A percentile compares a stretch with the other conserved stretches of the same genome.
These are phyloP conservation scores for Callyntrura guangdongensis DNA, from an alignment of 2,888 invertebrate genomes.

Conservation along the genomic window DNA sequence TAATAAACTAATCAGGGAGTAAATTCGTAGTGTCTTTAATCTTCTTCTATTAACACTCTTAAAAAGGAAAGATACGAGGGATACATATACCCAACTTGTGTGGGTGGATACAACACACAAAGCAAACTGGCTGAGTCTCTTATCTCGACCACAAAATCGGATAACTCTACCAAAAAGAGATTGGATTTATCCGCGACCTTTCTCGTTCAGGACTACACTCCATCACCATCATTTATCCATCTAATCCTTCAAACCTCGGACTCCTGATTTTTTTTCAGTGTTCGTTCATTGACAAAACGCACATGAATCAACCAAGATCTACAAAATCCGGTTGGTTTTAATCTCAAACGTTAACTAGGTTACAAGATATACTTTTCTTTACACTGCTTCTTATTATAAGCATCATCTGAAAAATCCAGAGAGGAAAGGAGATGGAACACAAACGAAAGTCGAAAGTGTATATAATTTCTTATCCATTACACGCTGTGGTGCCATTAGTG, in stretches of 20 bases:
- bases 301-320: too few species aligned
- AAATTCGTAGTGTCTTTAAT: not conserved
- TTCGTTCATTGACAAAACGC: too few species aligned
- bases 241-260: not conserved
- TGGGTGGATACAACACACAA: not conserved
- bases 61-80: not conserved
- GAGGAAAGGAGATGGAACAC: not conserved
- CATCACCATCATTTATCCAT: not conserved
- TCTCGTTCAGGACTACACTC: too few species aligned
- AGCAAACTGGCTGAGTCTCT: not conserved
- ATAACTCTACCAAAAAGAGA: not conserved
- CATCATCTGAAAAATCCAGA: not conserved
- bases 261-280: too few species aligned
- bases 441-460: constrained; percentile 1
- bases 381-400: not conserved
- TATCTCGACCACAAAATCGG: not conserved
- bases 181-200: not conserved
- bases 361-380: not conserved
- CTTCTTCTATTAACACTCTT: not conserved
- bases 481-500: constrained; percentile 22
- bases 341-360: not conserved
- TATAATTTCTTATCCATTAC: constrained; percentile 31
- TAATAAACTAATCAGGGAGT: not conserved
- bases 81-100: not conserved
- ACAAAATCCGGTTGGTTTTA: not conserved